These are phyloP conservation scores for Rotaria macrura DNA, from an alignment of 2,888 invertebrate genomes.

Conservation along the genomic window DNA sequence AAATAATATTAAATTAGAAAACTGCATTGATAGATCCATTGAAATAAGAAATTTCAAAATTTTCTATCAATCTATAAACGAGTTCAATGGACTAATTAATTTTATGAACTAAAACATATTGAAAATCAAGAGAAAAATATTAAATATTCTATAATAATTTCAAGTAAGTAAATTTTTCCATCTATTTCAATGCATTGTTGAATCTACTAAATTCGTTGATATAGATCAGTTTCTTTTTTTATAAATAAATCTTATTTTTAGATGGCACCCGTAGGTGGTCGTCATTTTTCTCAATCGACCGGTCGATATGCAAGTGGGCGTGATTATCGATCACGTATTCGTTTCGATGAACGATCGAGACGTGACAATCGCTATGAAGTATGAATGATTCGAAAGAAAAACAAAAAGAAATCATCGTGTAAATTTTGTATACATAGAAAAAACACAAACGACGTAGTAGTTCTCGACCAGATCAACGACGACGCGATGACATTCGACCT, in stretches of 20 bases:
- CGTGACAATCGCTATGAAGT: background rate
- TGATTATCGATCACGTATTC: background rate
- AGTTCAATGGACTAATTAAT: too few relatives aligned
- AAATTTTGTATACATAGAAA: background rate
- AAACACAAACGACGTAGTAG: background rate
- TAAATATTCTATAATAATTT: too few relatives aligned
- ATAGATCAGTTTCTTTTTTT: too few relatives aligned
- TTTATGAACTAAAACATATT: too few relatives aligned
- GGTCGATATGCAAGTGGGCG: background rate
- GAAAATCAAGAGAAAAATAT: too few relatives aligned
- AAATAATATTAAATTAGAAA: too few relatives aligned
- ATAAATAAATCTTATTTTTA: background rate
- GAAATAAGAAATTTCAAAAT: too few relatives aligned
- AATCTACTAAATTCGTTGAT: too few relatives aligned
- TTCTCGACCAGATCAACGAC: background rate
- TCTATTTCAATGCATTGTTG: too few relatives aligned
- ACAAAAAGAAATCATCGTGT: background rate
- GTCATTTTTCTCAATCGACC: background rate
- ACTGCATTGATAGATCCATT: too few relatives aligned
- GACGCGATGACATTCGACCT: background rate
- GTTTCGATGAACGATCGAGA: background rate
- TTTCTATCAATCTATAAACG: too few relatives aligned
- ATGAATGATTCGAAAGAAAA: background rate
- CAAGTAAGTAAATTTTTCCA: too few relatives aligned
- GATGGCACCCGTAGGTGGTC: background rate